A percentile compares a stretch with the other conserved stretches of the same genome.
Evolutionary conservation across 2,113 vertebrate genomes (phyloP).

Genomic region (rabbit (Oryctolagus cuniculus)): mOryCun1.1 NC_091441.1:43148501-43149000

Average conservation of each 20-base stretch:
- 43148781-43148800: slow-evolving; percentile 28
- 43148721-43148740: neutral
- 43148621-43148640: slow-evolving; percentile 67
- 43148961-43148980: neutral
- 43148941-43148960: neutral
- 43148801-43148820: neutral
- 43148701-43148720: neutral
- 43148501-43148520: slow-evolving; percentile 30
- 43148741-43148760: slow-evolving; percentile 3
- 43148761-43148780: slow-evolving; percentile 21
- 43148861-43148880: neutral
- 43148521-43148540: neutral
- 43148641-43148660: slow-evolving; percentile 48
- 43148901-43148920: neutral
- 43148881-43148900: neutral
- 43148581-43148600: slow-evolving; percentile 62
- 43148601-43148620: slow-evolving; percentile 60
- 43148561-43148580: slow-evolving; percentile 57
- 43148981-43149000: neutral
- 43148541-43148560: slow-evolving; percentile 66
- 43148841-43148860: slow-evolving; percentile 1
- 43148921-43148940: neutral
- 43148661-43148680: neutral
- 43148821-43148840: slow-evolving; percentile 35
- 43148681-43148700: neutral